Base-by-base conservation (phyloP, 2,888 invertebrate species). In the Cabera pusaria region DNA sequence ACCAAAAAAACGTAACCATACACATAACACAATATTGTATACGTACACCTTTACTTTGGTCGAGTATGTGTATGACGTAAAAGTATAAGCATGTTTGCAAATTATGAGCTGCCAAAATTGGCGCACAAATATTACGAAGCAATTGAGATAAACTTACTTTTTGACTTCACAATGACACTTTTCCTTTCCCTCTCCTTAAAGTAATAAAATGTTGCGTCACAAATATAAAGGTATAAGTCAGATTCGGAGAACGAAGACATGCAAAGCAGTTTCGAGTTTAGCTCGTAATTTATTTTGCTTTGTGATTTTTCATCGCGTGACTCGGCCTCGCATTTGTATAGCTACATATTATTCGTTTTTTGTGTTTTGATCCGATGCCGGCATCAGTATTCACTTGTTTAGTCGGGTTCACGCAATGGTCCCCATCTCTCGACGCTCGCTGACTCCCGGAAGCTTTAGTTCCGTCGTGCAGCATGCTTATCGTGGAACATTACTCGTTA, bases 301-400 rank as follows among this genome's bases (percentile, higher is more conserved):
- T 72, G 71, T 74, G 63, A 72, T 72, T 69, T 75, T 73, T 68
- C 68, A 68, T 72, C 54, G 64, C 62, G 59, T 63, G 63, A 64
- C 66, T 64, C 62, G 55, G 55, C 45, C 49, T 44, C 50, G 38
- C 56, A 63, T 73, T 72, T 68, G 63, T 67, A 52, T 37, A 58
- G 59, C 61, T 55, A 64, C 64, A 67, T n/a, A n/a, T n/a, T n/a
- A n/a, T n/a, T n/a, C n/a, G n/a, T n/a, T n/a, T n/a, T n/a, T n/a
- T n/a, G n/a, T n/a, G n/a, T n/a, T 62, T 72, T 71, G 59, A 64
- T 59, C 52, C 16, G 17, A 31, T 12, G 17, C 52, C 33, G 46
- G 49, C 46, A 50, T 55, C 61, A 64, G 58, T 61, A 65, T 70
- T 61, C 58, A n/a, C n/a, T n/a, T n/a, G n/a, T n/a, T n/a, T n/a